Conservation (phyloP, 2,888 invertebrate species). For the Lepidonotus clava region DNA sequence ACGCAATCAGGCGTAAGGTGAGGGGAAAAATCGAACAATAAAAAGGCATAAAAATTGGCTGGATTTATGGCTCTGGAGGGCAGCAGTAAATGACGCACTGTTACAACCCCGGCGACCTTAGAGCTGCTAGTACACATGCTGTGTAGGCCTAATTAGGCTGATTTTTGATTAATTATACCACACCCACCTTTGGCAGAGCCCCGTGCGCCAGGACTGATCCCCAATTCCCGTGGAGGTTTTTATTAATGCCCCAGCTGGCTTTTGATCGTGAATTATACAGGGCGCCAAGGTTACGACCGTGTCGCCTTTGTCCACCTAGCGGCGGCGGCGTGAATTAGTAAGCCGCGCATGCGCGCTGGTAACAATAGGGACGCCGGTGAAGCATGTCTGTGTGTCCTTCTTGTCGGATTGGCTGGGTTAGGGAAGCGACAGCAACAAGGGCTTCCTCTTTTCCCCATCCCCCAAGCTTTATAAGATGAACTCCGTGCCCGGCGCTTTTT, state of each 20-base stretch:
- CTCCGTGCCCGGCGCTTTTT: not conserved
- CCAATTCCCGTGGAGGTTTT: not conserved
- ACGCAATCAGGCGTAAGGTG: not conserved
- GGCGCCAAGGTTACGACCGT: conserved; percentile 27
- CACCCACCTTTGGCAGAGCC: not conserved
- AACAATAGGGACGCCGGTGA: not conserved
- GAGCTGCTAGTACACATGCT: not conserved
- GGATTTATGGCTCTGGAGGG: not conserved
- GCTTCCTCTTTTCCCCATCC: no score
- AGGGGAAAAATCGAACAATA: no score
- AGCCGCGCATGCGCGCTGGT: conserved; percentile 13
- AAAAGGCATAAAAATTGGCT: not conserved
- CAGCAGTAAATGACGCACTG: not conserved
- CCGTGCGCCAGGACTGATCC: not conserved
- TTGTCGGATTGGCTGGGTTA: not conserved
- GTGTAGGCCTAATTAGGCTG: not conserved
- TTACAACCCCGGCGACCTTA: not conserved
- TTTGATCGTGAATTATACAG: conserved; percentile 24
- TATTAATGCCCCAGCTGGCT: not conserved
- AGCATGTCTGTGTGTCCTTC: not conserved
- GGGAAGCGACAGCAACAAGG: no score
- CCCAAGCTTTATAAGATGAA: no score
- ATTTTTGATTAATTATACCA: no score
- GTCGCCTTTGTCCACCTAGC: conserved; percentile 43
- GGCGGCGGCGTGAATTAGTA: conserved; percentile 15